Conservation (phyloP, 1,140 invertebrate genomes). For the Drosophila sucinea region DNA sequence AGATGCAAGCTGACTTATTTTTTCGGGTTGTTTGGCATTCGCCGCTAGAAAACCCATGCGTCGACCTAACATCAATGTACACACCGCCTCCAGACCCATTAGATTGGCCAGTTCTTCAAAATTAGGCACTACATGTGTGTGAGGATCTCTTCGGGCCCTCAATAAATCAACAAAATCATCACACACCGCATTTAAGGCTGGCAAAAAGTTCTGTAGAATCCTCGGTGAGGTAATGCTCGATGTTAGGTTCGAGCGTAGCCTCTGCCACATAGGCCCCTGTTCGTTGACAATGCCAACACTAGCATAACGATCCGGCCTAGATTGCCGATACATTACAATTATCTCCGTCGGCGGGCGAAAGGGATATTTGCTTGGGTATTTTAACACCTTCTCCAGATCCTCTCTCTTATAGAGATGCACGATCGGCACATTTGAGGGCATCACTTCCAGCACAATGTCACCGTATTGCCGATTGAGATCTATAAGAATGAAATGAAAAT, state of each 20-base stretch:
- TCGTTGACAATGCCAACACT: conserved; percentile 92
- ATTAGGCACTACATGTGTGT: conserved; percentile 84
- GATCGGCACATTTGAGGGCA: conserved; percentile 89
- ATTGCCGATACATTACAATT: conserved; percentile 89
- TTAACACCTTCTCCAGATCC: conserved; percentile 91
- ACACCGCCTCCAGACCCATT: conserved; percentile 91
- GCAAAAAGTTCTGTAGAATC: conserved; percentile 90
- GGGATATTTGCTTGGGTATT: conserved; percentile 88
- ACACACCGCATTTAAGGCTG: conserved; percentile 89
- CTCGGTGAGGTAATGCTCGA: conserved; percentile 90
- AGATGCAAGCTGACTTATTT: conserved; percentile 85
- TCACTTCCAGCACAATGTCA: conserved; percentile 90
- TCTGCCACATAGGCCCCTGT: conserved; percentile 92
- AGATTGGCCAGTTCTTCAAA: conserved; percentile 90
- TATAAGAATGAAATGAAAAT: conserved; percentile 43
- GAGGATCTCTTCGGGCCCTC: conserved; percentile 83
- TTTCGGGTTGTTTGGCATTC: conserved; percentile 84
- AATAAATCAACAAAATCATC: conserved; percentile 91
- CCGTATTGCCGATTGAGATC: conserved; percentile 90
- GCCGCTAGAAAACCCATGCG: conserved; percentile 91
- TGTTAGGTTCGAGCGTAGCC: conserved; percentile 89
- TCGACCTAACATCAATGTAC: conserved; percentile 89
- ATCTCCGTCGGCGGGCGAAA: conserved; percentile 92
- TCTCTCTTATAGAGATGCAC: conserved; percentile 90
- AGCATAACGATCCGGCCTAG: conserved; percentile 90